Base-by-base conservation (phyloP, 2,797 vertebrate species). In the Orestias chungarensis region DNA sequence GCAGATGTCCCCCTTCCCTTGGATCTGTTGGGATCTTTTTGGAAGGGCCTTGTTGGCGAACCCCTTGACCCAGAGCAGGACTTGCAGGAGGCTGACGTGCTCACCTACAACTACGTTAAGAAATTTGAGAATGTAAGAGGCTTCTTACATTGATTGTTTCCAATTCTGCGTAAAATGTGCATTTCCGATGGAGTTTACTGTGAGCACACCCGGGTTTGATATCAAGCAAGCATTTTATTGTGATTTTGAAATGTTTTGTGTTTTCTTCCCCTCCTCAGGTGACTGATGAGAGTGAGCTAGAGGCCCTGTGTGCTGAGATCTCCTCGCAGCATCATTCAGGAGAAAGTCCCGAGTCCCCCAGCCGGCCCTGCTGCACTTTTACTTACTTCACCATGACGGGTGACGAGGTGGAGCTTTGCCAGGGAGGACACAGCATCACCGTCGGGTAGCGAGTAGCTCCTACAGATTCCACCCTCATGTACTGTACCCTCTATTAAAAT, bases 1-100 rank as follows among this genome's bases (percentile, higher is more conserved):
- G 98, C 97, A 0, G 98, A 99, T 0, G 95, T 99, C 43, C 98
- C 98, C 2, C 96, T 99, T 66, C 98, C 98, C 3, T 90, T 99
- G 78, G 97, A 99, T 84, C 94, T 99, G 6, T 93, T 99, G 73
- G 93, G 96, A 52, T 99, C 96, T 54, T 99, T 99, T 88, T 99
- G 98, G 98, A 99, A 98, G 89, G 96, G 96, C 1, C 92, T 99
- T 72, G 96, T 98, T 29, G 96, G 96, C 0, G 96, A 98, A 81
- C 87, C 93, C 0, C 92, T 98, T 12, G 96, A 99, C 82, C 93
- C 93, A 0, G 97, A 99, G 0, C 71, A 92, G 49, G 98, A 99
- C 92, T 93, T 99, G 42, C 96, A 98, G 87, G 98, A 99, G 76
- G 97, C 96, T 0, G 98, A 99, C 76, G 88, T 99, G 47, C 95